Conservation (phyloP, 2,797 vertebrate genomes). For the Rhinophrynus dorsalis region DNA sequence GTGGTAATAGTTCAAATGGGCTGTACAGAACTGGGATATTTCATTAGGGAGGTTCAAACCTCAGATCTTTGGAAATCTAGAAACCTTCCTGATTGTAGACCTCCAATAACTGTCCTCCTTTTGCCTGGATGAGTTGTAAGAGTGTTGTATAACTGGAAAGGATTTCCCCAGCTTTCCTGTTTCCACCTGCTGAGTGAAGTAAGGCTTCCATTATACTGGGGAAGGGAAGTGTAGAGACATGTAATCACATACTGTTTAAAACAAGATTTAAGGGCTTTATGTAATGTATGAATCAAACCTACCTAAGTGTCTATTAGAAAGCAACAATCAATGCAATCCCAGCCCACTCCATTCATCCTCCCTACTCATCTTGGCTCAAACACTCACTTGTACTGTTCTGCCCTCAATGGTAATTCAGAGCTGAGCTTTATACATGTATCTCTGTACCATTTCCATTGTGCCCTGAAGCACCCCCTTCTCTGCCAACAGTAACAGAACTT, state of each 20-base stretch:
- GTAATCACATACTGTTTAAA: constrained; percentile 30
- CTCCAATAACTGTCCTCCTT: too few species aligned
- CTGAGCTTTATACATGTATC: constrained; percentile 4
- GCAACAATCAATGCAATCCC: not conserved
- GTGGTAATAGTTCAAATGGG: too few species aligned
- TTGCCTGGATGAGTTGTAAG: too few species aligned
- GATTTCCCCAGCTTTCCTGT: constrained; percentile 11
- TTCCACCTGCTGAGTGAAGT: not conserved
- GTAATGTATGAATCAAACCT: constrained; percentile 29
- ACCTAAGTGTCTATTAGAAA: constrained; percentile 24
- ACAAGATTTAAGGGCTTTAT: constrained; percentile 29
- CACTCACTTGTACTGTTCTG: not conserved
- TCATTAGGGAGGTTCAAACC: too few species aligned
- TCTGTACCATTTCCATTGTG: constrained; percentile 15
- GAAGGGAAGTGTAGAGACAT: not conserved
- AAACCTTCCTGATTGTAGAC: too few species aligned
- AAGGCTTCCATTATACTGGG: not conserved
- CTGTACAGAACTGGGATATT: too few species aligned
- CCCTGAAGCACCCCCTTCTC: constrained; percentile 13
- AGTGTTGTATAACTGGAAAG: not conserved
- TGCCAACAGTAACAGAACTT: constrained; percentile 21
- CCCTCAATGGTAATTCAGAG: constrained; percentile 4
- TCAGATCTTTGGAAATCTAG: too few species aligned
- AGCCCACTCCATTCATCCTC: constrained; percentile 2
- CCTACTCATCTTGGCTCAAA: not conserved